Conservation (phyloP, 2,888 invertebrate species). For the Calliphora vomitoria region DNA sequence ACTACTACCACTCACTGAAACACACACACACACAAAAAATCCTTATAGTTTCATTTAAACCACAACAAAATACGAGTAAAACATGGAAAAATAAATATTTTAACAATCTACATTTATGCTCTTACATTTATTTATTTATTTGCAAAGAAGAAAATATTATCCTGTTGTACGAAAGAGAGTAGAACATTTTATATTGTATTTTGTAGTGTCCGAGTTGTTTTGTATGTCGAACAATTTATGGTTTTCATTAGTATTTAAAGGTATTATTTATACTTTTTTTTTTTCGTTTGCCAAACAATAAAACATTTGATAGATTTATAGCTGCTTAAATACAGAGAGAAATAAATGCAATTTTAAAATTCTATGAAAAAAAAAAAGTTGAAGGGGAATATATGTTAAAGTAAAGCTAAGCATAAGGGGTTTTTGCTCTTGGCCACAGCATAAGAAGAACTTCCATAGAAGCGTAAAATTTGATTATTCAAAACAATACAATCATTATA, state of each 20-base stretch:
- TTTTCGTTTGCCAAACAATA: neutral
- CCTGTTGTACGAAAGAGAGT: too few relatives aligned
- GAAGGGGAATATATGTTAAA: neutral
- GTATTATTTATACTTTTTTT: conserved; percentile 31
- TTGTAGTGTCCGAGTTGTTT: too few relatives aligned
- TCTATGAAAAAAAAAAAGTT: neutral
- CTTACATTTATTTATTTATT: too few relatives aligned
- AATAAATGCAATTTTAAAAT: neutral
- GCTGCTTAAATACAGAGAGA: neutral
- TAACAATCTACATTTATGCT: neutral
- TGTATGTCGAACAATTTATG: conserved; percentile 64
- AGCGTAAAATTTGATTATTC: too few relatives aligned
- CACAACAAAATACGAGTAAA: neutral
- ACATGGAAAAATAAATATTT: neutral
- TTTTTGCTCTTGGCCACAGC: too few relatives aligned
- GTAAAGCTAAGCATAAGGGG: too few relatives aligned
- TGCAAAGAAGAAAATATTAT: too few relatives aligned
- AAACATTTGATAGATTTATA: conserved; percentile 47
- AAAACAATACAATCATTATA: too few relatives aligned
- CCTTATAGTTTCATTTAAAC: conserved; percentile 19
- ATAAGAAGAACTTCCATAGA: too few relatives aligned
- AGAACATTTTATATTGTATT: too few relatives aligned
- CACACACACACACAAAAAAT: conserved; percentile 11
- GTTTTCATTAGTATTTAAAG: conserved; percentile 71
- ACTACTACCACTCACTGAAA: neutral